Evolutionary conservation across 2,888 invertebrate genomes (phyloP).

Genomic region (Nemotelus pantherinus): DNA sequence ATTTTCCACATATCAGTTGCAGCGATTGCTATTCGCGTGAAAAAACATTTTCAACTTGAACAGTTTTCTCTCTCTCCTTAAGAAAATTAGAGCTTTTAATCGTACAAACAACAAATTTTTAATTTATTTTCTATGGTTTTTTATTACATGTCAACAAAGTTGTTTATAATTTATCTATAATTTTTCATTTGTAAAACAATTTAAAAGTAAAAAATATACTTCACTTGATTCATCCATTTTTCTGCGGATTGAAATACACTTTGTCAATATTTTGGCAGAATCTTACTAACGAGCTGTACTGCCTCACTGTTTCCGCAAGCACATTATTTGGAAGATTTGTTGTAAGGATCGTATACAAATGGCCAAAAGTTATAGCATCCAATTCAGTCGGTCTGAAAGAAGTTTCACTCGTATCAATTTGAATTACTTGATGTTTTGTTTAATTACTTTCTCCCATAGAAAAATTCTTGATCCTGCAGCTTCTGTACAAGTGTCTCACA

Average conservation of each 20-base stretch:
- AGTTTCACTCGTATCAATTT: slow-evolving; percentile 3
- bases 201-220: slow-evolving; percentile 22
- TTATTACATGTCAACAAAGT: not conserved
- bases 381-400: slow-evolving; percentile 87
- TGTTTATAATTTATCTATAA: not conserved
- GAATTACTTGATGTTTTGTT: slow-evolving; percentile 26
- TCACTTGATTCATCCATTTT: not conserved
- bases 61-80: too few species aligned
- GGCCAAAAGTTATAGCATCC: slow-evolving; percentile 96
- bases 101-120: too few species aligned
- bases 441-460: slow-evolving; percentile 81
- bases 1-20: too few species aligned
- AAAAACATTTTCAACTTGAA: too few species aligned
- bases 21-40: too few species aligned
- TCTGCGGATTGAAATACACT: slow-evolving; percentile 70
- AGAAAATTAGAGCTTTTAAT: too few species aligned
- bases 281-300: slow-evolving; percentile 79
- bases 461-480: slow-evolving; percentile 81
- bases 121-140: too few species aligned
- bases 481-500: slow-evolving; percentile 88
- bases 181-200: not conserved
- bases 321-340: slow-evolving; percentile 85
- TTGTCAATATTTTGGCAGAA: slow-evolving; percentile 87
- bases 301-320: slow-evolving; percentile 82
- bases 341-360: slow-evolving; percentile 93